Percentiles rank a stretch among this genome's conserved stretches.
Evolutionary conservation across 2,797 vertebrate species (phyloP).

Genomic region (Halcyon smyrnensis): DNA sequence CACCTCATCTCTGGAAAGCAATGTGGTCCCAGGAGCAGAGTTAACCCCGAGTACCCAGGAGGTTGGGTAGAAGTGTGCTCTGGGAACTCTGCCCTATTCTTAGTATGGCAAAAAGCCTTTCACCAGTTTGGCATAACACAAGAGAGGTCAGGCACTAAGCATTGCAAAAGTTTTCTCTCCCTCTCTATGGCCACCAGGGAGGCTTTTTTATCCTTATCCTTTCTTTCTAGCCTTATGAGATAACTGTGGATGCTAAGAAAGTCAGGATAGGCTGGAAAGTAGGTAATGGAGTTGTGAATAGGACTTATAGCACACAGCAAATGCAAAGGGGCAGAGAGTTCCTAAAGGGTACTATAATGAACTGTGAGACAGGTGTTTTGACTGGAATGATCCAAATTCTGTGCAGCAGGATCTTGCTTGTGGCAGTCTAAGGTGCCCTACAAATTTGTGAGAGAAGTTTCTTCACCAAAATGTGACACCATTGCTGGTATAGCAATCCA

Average conservation of each 20-base stretch:
- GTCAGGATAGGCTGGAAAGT: not conserved
- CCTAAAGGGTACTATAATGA: not conserved
- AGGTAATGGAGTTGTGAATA: not conserved
- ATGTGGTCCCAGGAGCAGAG: not conserved
- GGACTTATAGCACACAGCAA: not conserved
- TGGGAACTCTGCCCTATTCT: not conserved
- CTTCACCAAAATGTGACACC: fast-evolving
- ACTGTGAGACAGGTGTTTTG: not conserved
- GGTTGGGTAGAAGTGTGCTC: not conserved
- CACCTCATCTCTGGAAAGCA: not conserved
- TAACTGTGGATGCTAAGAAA: not conserved
- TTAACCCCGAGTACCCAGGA: no score
- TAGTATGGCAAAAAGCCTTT: not conserved
- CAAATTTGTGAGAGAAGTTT: not conserved
- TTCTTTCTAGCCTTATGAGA: not conserved
- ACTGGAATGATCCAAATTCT: not conserved
- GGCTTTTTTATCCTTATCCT: not conserved
- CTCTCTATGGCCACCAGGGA: not conserved
- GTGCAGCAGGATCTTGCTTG: not conserved
- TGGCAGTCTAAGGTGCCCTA: not conserved
- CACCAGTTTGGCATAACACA: not conserved
- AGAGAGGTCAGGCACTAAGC: not conserved
- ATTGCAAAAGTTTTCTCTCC: not conserved
- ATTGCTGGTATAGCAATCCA: not conserved
- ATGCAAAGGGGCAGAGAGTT: not conserved